A percentile compares a stretch with the other conserved stretches of the same genome.
These are phyloP conservation scores for Schlechtendalia chinensis DNA, from an alignment of 1,140 invertebrate species.

Conservation along the genomic window DNA sequence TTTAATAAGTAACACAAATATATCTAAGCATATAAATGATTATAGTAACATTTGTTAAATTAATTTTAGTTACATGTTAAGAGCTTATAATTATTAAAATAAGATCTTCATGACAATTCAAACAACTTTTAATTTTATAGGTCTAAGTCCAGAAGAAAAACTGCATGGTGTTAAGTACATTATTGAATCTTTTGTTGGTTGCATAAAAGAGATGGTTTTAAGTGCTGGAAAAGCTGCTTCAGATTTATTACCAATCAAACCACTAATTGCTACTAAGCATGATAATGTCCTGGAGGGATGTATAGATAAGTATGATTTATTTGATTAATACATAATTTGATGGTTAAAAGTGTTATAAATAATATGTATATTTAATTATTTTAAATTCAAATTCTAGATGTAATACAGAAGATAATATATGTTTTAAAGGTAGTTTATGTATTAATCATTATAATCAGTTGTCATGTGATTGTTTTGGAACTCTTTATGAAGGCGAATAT, in stretches of 20 bases:
- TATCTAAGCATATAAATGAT: no score
- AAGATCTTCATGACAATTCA: no score
- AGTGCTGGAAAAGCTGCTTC: constrained; percentile 79
- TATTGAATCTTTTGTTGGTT: constrained; percentile 88
- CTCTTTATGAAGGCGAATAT: constrained; percentile 81
- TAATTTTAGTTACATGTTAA: no score
- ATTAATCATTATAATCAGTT: constrained; percentile 85
- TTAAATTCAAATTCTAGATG: constrained; percentile 58
- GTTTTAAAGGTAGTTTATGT: constrained; percentile 78
- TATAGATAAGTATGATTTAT: constrained; percentile 64
- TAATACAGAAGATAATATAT: constrained; percentile 74
- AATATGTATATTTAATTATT: background rate
- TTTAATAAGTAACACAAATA: no score
- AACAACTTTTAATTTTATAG: constrained; percentile 57
- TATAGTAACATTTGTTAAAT: no score
- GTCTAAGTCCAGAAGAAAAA: constrained; percentile 79
- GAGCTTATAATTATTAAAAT: no score
- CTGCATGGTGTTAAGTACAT: constrained; percentile 85
- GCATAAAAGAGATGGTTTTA: constrained; percentile 80
- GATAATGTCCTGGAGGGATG: constrained; percentile 84
- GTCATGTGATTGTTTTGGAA: constrained; percentile 88
- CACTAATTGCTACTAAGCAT: constrained; percentile 78
- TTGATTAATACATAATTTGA: background rate
- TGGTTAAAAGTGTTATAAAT: background rate
- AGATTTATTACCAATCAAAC: constrained; percentile 73